Evolutionary conservation across 2,888 invertebrate genomes (phyloP).

Genomic region (Lasioglossum morio): DNA sequence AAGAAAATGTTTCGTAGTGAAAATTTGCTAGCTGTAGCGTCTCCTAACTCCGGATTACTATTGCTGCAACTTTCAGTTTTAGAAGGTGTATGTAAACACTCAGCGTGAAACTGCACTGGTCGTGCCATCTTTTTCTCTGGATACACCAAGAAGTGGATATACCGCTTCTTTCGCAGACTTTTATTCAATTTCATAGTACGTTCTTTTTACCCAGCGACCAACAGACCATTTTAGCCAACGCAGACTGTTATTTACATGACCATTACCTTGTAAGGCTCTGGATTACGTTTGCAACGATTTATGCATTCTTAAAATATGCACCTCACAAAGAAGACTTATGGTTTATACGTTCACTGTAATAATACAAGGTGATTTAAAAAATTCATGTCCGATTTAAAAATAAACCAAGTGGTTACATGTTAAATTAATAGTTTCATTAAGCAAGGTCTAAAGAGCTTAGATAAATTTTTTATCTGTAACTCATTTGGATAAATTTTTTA

Average conservation of each 20-base stretch:
- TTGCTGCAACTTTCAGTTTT: slow-evolving; percentile 3
- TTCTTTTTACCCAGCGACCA: neutral
- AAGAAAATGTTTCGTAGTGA: neutral
- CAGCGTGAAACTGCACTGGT: neutral
- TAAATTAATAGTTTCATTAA: no score
- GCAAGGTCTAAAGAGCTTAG: no score
- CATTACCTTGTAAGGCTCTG: neutral
- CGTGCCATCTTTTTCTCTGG: neutral
- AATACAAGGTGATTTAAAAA: neutral
- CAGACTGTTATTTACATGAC: neutral
- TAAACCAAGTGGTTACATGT: neutral
- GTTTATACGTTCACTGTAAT: neutral
- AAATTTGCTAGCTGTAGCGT: neutral
- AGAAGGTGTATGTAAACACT: neutral
- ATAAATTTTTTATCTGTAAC: neutral
- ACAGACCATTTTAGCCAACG: neutral
- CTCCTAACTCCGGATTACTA: slow-evolving; percentile 14
- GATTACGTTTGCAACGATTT: neutral
- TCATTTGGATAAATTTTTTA: neutral
- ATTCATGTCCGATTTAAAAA: neutral
- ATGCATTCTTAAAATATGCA: neutral
- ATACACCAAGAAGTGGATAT: neutral
- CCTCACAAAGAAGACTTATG: no score
- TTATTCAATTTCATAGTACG: neutral
- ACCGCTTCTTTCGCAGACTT: neutral